Evolutionary conservation across 2,888 invertebrate genomes (phyloP).

Genomic region (Heliconius hortense): DNA sequence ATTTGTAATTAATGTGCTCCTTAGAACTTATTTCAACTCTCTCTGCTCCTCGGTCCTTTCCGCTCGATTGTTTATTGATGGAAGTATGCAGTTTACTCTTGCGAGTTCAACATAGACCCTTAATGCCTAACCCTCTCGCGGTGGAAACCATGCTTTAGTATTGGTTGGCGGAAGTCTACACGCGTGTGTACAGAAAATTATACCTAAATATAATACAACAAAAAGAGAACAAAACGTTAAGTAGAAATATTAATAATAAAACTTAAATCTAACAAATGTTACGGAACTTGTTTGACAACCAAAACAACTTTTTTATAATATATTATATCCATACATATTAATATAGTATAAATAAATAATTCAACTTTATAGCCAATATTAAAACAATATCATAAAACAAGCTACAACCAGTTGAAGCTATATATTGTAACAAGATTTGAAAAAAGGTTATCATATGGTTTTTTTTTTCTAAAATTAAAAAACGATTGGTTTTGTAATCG

Average conservation of each 20-base stretch:
- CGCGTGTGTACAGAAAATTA: background rate
- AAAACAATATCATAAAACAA: conserved; percentile 15
- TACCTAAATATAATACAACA: background rate
- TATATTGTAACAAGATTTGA: conserved; percentile 12
- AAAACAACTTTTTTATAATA: conserved; percentile 23
- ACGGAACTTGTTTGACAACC: conserved; percentile 7
- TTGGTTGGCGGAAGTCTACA: too few species aligned
- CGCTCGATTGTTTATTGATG: too few species aligned
- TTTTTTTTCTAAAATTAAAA: background rate
- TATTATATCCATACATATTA: background rate
- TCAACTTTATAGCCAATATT: conserved; percentile 16
- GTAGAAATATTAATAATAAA: conserved; percentile 3
- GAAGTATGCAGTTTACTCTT: too few species aligned
- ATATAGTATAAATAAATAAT: conserved; percentile 5
- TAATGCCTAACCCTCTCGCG: too few species aligned
- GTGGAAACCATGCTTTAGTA: too few species aligned
- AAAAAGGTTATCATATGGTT: background rate
- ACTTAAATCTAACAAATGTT: conserved; percentile 13
- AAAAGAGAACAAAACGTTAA: conserved; percentile 1
- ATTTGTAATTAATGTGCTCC: too few species aligned
- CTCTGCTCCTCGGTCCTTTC: too few species aligned
- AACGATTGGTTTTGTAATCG: background rate
- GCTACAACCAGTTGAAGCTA: conserved; percentile 6
- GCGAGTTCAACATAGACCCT: too few species aligned
- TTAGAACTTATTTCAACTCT: too few species aligned